Base-by-base conservation (phyloP, 2,113 vertebrate genomes). In the Python bivittatus region DNA sequence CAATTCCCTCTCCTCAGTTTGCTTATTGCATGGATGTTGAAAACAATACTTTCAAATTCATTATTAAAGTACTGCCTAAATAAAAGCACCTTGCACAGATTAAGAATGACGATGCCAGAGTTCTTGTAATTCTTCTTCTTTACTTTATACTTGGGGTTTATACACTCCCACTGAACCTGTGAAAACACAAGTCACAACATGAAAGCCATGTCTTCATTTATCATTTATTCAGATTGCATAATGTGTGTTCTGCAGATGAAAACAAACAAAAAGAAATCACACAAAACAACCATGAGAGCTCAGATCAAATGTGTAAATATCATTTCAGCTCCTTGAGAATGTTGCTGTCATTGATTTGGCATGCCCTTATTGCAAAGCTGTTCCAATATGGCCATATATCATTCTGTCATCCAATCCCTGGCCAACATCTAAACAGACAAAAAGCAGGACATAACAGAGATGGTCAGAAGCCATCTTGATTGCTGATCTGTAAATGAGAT, bases 71-170 rank as follows among this genome's bases (percentile, higher is more conserved):
- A 90, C 25, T 0, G 3, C n/a, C 92, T 85, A 86, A 95, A 58
- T 17, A 52, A 0, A 0, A n/a, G 97, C 96, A 99, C 99, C 98
- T 99, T 99, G 98, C 99, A 99, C 94, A 98, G 98, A 96, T 98
- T 99, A 91, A 99, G 98, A 95, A 99, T 99, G 86, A 99, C 98
- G 0, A 99, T 98, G 96, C 99, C 99, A 11, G 99, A 99, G 97
- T 99, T 99, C 97, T 98, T 99, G 96, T 99, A 99, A 86, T 98
- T 99, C 97, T 99, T 99, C 98, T 99, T 99, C 98, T 99, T 99
- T 48, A 97, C 97, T 97, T 98, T 99, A 97, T 99, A 99, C 95
- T 99, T 99, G 84, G 98, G 98, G 92, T 99, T 99, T 87, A 99
- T 98, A 96, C 99, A 99, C 44, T 99, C 99, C 99, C 99, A 99